Base-by-base conservation (phyloP, 2,113 vertebrate genomes). In the Oncorhynchus mykiss region DNA sequence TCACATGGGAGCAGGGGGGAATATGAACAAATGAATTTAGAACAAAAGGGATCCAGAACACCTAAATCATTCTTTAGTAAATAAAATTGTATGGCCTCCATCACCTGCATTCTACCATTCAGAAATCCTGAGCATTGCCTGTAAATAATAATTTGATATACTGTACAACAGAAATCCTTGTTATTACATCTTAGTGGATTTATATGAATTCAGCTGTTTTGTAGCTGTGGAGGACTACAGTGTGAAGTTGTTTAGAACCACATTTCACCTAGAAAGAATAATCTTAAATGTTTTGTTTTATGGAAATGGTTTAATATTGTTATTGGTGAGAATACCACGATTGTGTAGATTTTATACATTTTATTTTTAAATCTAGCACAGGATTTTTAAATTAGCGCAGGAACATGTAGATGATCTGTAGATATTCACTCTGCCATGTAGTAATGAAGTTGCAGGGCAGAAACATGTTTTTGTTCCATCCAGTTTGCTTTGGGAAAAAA, bases 161-260 rank as follows among this genome's bases (percentile, higher is more conserved):
- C 59, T 62, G 59, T 62, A 62, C n/a, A 22, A 62, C 59, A 22
- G 59, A 62, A 80, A 82, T 76, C 71, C 83, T 87, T 86, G 39
- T 45, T 11, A 81, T 88, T 83, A 87, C 89, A 86, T 87, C 86
- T 86, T 85, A 85, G 84, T 90, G 89, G 86, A 87, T 81, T 84
- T 85, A 88, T 81, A 86, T 54, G 1, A 14, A 54, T 54, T 86
- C 51, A 54, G 51, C 51, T 85, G 81, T 88, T 85, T 89, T 87
- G 87, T 88, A 90, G 51, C 86, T 89, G 84, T 91, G 85, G 87
- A 90, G 88, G 84, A 89, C 84, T 84, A 83, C 88, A 88, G 86
- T 90, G 86, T 90, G 89, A 89, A 83, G 67, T 78, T 80, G 86
- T 88, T 60, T 80, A 83, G 90, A 88, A 80, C 88, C 79, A 91